Conservation (phyloP, 2,797 vertebrate species). For the Gastrophryne carolinensis region DNA sequence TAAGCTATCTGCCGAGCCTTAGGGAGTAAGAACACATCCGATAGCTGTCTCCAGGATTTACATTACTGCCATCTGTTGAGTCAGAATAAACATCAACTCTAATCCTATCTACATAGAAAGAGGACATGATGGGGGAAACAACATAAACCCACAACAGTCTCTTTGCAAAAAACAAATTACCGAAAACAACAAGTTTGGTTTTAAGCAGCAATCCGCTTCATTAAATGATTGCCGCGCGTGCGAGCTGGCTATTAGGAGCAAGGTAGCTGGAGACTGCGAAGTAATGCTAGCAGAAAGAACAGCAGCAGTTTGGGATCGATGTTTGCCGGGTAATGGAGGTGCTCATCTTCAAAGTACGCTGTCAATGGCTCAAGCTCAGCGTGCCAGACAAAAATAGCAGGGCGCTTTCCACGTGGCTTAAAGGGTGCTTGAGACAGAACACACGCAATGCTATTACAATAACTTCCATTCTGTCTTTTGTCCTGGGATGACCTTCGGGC, state of each 20-base stretch:
- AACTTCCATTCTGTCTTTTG: neutral
- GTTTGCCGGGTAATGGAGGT: neutral
- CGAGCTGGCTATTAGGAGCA: neutral
- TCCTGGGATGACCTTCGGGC: conserved; percentile 4
- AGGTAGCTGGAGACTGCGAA: neutral
- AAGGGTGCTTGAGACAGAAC: neutral
- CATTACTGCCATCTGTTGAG: too few relatives aligned
- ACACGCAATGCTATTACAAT: neutral
- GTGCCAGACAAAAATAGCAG: neutral
- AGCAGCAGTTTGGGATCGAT: neutral
- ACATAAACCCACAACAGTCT: too few relatives aligned
- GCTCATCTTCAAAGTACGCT: conserved; percentile 1
- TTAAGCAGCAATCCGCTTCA: neutral
- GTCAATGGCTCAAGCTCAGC: neutral
- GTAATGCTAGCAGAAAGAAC: neutral
- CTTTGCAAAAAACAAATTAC: too few relatives aligned
- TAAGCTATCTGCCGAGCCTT: too few relatives aligned
- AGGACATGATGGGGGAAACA: too few relatives aligned
- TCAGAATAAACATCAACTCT: too few relatives aligned
- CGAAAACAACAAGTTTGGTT: neutral
- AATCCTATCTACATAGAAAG: too few relatives aligned
- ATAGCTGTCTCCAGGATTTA: too few relatives aligned
- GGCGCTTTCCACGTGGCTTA: neutral
- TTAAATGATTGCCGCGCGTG: neutral
- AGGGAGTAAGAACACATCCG: too few relatives aligned